Evolutionary conservation across 2,797 vertebrate species (phyloP), one percentile per base, ranked within the genome.

Genomic region (Triplophysa bombifrons): DNA sequence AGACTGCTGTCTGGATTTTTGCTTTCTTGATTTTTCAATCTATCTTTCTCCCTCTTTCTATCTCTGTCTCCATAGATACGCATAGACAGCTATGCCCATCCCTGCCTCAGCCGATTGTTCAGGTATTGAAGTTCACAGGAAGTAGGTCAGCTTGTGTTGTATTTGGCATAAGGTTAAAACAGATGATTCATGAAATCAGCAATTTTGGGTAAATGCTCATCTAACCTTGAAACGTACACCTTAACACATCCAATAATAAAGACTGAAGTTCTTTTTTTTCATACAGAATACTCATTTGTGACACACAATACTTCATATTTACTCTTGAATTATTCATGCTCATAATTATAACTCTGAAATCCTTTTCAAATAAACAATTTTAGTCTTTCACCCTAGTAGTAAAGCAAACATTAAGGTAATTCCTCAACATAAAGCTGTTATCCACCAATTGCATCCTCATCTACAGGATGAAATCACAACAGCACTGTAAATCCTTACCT

Each of bases 71-170:
- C 86, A 90, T 85, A 88, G 83, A 90, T 84, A 89, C 87, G 53
- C 82, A 6, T 7, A 81, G 80, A 12, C 68, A 79, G 72, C 78
- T 80, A 72, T 74, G 74, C 68, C 74, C 41, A 1, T 80, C 73
- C 58, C 74, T 74, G 81, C 82, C 65, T 85, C 82, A 85, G 76
- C 83, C 87, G 84, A 81, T 88, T 85, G 83, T 77, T 89, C 80
- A 84, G 82, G 77, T 75, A 76, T 71, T 76, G 68, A 22, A 55
- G 70, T 61, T 80, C 17, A 60, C 30, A 70, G 79, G 67, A 89
- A 90, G 56, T 86, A 86, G 88, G 89, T 91, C 89, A 90, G 82
- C 79, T 72, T 51, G 51, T 67, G 69, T 74, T 78, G 77, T 74
- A 66, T 67, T 80, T 64, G 70, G 68, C 67, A 83, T 73, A 76